Evolutionary conservation across 2,888 invertebrate genomes (phyloP).

Genomic region (Opisthograptis luteolata): DNA sequence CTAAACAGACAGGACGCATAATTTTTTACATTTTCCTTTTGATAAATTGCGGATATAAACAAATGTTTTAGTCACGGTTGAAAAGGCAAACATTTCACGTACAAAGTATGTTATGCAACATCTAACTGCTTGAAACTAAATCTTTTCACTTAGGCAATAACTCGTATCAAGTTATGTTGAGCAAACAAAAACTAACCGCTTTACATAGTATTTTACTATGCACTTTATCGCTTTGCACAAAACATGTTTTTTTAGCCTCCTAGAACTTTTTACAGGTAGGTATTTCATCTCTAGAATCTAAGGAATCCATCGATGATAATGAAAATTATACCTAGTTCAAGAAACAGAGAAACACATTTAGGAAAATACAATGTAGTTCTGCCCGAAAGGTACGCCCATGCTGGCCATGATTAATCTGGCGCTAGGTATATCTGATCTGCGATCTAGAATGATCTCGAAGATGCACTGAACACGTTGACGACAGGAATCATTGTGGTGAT

Average conservation of each 20-base stretch:
- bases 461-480: constrained; percentile 3
- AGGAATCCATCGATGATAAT: too few relatives aligned
- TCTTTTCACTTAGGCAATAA: not conserved
- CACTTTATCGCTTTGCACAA: too few relatives aligned
- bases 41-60: constrained; percentile 8
- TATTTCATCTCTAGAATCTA: too few relatives aligned
- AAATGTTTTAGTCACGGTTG: constrained; percentile 10
- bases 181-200: too few relatives aligned
- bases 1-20: constrained; percentile 24
- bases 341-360: too few relatives aligned
- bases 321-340: too few relatives aligned
- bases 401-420: constrained; percentile 8
- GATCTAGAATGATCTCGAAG: constrained; percentile 20
- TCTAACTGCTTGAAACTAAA: not conserved
- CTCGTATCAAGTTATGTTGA: too few relatives aligned
- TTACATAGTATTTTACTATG: too few relatives aligned
- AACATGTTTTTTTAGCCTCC: too few relatives aligned
- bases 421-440: constrained; percentile 11
- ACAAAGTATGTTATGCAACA: not conserved
- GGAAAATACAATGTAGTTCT: too few relatives aligned
- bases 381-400: too few relatives aligned
- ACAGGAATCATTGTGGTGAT: constrained; percentile 30
- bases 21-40: constrained; percentile 20
- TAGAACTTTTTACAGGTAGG: too few relatives aligned
- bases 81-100: not conserved